Conservation (phyloP, 2,797 vertebrate species). For the Leptodactylus fallax region DNA sequence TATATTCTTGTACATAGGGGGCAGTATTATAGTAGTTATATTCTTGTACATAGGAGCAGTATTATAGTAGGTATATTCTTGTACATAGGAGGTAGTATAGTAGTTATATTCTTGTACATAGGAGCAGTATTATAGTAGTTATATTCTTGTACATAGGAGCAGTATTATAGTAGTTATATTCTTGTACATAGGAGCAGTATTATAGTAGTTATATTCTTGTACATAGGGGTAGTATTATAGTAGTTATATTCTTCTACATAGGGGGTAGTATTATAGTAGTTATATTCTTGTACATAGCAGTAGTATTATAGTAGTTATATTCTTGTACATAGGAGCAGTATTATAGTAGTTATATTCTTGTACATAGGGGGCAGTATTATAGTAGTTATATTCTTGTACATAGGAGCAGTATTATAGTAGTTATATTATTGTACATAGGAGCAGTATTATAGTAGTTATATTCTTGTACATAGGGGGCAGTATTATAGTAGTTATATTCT, state of each 20-base stretch:
- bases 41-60: conserved; percentile 10
- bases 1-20: conserved; percentile 2
- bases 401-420: conserved; percentile 12
- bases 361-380: conserved; percentile 3
- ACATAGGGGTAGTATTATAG: conserved; percentile 4
- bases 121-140: conserved; percentile 24
- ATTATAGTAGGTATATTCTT: conserved; percentile 18
- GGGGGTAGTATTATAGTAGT: conserved; percentile 1
- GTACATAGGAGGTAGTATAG: conserved; percentile 20
- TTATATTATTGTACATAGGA: conserved; percentile 3
- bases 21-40: conserved; percentile 21
- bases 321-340: neutral
- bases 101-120: conserved; percentile 19
- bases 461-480: neutral
- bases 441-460: conserved; percentile 16
- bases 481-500: conserved; percentile 12
- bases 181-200: conserved; percentile 17
- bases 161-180: conserved; percentile 26
- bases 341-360: conserved; percentile 15
- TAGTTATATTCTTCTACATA: conserved; percentile 20
- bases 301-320: conserved; percentile 13
- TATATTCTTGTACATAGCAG: conserved; percentile 5
- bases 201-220: conserved; percentile 21
- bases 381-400: conserved; percentile 14
- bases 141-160: conserved; percentile 10